Conservation (phyloP, 2,888 invertebrate species). For the Dynastes tityus region DNA sequence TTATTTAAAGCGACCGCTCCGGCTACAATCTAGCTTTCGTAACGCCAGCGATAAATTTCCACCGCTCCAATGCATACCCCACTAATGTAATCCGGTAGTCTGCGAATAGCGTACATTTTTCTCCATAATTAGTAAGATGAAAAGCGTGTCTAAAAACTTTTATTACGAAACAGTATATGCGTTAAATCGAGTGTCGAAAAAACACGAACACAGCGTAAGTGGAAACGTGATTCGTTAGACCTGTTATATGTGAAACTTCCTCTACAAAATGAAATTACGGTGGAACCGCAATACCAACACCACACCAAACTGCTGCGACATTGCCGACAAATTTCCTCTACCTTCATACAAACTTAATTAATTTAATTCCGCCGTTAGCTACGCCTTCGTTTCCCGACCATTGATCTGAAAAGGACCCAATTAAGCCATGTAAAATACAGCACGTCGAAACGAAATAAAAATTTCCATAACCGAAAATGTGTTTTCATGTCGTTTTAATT, state of each 20-base stretch:
- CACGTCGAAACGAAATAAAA: background rate
- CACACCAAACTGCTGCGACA: conserved; percentile 12
- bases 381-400: background rate
- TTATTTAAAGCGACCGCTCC: conserved; percentile 11
- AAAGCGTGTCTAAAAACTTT: conserved; percentile 1
- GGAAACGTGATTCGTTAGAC: background rate
- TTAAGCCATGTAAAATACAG: background rate
- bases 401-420: background rate
- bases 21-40: conserved; percentile 3
- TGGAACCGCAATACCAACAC: background rate
- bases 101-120: background rate
- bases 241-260: conserved; percentile 5
- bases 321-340: conserved; percentile 22
- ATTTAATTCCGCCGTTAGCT: conserved; percentile 4
- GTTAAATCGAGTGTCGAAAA: background rate
- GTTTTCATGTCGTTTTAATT: background rate
- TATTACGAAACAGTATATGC: background rate
- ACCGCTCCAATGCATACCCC: background rate
- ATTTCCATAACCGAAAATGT: background rate
- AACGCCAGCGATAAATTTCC: conserved; percentile 28
- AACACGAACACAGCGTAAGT: too few species aligned
- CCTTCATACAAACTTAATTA: conserved; percentile 35
- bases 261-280: conserved; percentile 16
- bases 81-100: conserved; percentile 13
- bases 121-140: conserved; percentile 3